phyloP scores from a whole-genome alignment of 2,888 invertebrate species.

The Icerya purchasi region DNA sequence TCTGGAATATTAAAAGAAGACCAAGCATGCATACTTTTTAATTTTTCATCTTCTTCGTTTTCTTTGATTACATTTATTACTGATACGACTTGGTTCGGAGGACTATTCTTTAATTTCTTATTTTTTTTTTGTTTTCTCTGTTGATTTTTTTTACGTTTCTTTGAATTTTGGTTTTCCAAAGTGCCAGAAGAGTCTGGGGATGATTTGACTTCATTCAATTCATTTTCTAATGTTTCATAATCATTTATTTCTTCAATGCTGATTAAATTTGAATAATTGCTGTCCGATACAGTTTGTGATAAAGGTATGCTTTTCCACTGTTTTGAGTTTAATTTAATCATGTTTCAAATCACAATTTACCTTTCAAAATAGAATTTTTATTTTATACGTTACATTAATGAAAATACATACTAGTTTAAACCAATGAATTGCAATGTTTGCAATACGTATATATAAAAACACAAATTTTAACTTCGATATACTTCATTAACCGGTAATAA shows the following conservation, averaged over 20 bases:
- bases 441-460: too few relatives aligned
- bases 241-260: background rate
- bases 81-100: too few relatives aligned
- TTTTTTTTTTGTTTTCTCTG: background rate
- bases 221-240: background rate
- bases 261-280: background rate
- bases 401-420: too few relatives aligned
- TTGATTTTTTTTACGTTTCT: background rate
- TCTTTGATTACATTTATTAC: background rate
- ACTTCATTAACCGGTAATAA: too few relatives aligned
- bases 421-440: too few relatives aligned
- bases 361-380: too few relatives aligned
- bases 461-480: too few relatives aligned
- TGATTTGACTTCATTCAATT: background rate
- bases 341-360: too few relatives aligned
- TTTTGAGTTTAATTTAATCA: background rate
- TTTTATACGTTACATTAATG: too few relatives aligned
- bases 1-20: conserved; percentile 1
- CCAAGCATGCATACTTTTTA: conserved; percentile 6
- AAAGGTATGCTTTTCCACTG: background rate
- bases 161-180: background rate
- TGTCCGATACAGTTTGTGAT: background rate
- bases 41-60: background rate
- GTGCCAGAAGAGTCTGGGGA: background rate
- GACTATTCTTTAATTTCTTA: background rate